Conservation (phyloP, 2,888 invertebrate genomes). For the Eupithecia subumbrata region DNA sequence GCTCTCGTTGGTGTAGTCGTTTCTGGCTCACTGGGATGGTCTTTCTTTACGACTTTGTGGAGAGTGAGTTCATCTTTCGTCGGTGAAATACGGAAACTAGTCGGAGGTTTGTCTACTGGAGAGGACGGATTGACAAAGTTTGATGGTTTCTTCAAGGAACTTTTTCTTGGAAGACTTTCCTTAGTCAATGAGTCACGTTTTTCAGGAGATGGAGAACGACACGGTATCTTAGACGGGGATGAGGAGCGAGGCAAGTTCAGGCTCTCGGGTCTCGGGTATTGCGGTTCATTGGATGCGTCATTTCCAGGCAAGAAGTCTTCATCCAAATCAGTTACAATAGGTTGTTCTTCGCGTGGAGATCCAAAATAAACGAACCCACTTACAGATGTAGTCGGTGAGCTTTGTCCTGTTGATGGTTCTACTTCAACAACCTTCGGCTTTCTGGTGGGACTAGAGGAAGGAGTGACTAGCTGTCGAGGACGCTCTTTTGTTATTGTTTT, state of each 20-base stretch:
- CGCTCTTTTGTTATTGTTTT: constrained; percentile 55
- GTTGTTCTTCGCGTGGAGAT: constrained; percentile 61
- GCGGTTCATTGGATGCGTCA: constrained; percentile 49
- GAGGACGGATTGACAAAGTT: constrained; percentile 55
- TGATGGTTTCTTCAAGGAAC: constrained; percentile 76
- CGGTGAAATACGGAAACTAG: constrained; percentile 72
- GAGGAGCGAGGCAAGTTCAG: constrained; percentile 56
- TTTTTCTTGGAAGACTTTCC: constrained; percentile 73
- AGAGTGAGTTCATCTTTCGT: constrained; percentile 58
- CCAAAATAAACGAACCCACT: constrained; percentile 82
- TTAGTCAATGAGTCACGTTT: constrained; percentile 61
- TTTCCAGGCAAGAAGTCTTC: constrained; percentile 58
- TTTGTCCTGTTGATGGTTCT: constrained; percentile 74
- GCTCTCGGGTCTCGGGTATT: constrained; percentile 52
- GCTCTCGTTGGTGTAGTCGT: constrained; percentile 64
- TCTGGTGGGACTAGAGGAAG: constrained; percentile 81
- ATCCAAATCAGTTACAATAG: constrained; percentile 70
- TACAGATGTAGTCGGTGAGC: constrained; percentile 82
- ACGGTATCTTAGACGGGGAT: constrained; percentile 75
- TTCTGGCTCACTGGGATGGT: constrained; percentile 54
- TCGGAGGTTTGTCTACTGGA: constrained; percentile 73
- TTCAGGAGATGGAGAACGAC: constrained; percentile 72
- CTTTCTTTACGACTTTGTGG: constrained; percentile 63
- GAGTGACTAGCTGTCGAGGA: constrained; percentile 74
- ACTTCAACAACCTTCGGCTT: constrained; percentile 64